Evolutionary conservation across 2,113 vertebrate species (phyloP).

Genomic region (Callopanchax toddi): DNA sequence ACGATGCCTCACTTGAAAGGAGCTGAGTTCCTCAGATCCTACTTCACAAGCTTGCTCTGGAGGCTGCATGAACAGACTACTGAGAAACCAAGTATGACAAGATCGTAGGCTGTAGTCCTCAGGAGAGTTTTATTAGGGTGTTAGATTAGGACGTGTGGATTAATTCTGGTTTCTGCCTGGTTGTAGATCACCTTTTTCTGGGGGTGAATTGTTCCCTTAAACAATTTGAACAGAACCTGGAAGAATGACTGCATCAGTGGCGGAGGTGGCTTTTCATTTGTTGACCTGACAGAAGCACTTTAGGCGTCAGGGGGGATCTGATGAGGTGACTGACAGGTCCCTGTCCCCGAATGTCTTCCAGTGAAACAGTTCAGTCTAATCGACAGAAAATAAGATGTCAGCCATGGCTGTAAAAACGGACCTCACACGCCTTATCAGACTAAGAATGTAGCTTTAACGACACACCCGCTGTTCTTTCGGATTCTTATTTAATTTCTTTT

Average conservation of each 20-base stretch:
- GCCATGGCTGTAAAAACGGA: conserved; percentile 10
- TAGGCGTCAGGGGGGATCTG: conserved; percentile 53
- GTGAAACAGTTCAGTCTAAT: conserved; percentile 55
- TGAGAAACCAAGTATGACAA: conserved; percentile 12
- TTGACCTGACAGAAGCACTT: conserved; percentile 70
- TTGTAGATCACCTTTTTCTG: conserved; percentile 4
- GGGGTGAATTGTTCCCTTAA: conserved; percentile 34
- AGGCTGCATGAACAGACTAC: background rate
- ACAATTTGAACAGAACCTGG: conserved; percentile 48
- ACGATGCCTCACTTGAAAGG: conserved; percentile 58
- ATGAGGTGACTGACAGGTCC: conserved; percentile 56
- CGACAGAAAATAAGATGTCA: conserved; percentile 57
- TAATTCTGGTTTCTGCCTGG: conserved; percentile 21
- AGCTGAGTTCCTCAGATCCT: conserved; percentile 51
- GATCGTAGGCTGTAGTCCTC: conserved; percentile 10
- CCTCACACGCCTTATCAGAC: background rate
- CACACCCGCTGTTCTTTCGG: background rate
- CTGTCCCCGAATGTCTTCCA: conserved; percentile 46
- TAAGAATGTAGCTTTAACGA: background rate
- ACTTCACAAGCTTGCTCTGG: conserved; percentile 36
- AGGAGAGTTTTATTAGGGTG: conserved; percentile 21
- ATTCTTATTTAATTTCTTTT: background rate
- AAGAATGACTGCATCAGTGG: conserved; percentile 45
- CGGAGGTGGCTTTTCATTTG: conserved; percentile 69
- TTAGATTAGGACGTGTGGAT: conserved; percentile 14